phyloP scores from a whole-genome alignment of 2,113 vertebrate species.

The Ptychochromis oligacanthus region DNA sequence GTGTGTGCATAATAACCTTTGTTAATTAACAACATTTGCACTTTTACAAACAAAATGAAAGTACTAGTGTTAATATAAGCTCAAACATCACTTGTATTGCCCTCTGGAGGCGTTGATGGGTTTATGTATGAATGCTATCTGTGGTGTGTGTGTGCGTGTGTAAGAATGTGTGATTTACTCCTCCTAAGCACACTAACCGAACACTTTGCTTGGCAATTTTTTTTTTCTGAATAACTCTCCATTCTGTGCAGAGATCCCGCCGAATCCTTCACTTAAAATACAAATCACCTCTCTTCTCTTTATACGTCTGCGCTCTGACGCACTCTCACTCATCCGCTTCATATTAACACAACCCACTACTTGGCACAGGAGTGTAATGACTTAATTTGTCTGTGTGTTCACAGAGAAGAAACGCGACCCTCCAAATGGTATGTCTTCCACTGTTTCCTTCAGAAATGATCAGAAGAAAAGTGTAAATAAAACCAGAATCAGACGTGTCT shows the following conservation, averaged over 20 bases:
- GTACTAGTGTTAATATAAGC: not conserved
- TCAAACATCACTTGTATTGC: not conserved
- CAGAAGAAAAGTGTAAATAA: not conserved
- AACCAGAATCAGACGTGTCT: conserved; percentile 5
- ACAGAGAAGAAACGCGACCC: conserved; percentile 84
- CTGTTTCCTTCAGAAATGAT: conserved; percentile 32
- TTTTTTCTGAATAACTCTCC: conserved; percentile 30
- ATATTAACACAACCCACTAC: conserved; percentile 41
- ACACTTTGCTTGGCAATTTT: conserved; percentile 29
- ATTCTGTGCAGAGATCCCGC: conserved; percentile 12
- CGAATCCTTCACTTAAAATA: conserved; percentile 4
- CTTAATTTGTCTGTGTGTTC: conserved; percentile 78
- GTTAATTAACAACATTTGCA: not conserved
- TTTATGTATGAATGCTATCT: not conserved
- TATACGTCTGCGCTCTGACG: conserved; percentile 13
- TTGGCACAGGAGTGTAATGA: conserved; percentile 49
- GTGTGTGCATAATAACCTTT: fast-evolving
- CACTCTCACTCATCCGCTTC: conserved; percentile 2
- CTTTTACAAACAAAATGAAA: not conserved
- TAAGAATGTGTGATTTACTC: not conserved
- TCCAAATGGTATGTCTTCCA: conserved; percentile 80
- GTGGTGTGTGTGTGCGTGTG: not conserved
- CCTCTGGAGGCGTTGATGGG: not conserved
- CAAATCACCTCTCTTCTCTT: conserved; percentile 6
- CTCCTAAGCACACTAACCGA: conserved; percentile 42